Base-by-base conservation (phyloP, 2,888 invertebrate species). In the Isotomurus palustris region DNA sequence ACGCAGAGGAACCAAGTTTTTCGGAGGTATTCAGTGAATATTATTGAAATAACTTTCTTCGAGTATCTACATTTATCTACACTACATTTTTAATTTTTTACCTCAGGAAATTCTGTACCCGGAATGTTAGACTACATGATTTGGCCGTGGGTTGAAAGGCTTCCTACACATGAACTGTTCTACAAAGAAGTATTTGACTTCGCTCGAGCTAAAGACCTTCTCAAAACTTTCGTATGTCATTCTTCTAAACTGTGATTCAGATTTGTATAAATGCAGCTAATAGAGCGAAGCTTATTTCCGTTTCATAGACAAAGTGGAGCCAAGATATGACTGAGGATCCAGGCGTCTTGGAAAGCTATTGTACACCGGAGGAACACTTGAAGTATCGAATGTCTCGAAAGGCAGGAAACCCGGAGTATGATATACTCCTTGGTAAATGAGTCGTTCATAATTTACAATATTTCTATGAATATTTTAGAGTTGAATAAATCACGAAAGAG, bases 71-170 rank as follows among this genome's bases (percentile, higher is more conserved):
- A 10, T 32, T 32, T 32, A 10, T 8, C 8, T 32, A 10, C 8
- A 32, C 14, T 32, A 32, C 32, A 10, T 32, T 32, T 8, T 32
- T 32, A 8, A 14, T 32, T 32, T 10, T 32, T 10, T 32, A 10
- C 14, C 8, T 8, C 32, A 60, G 60, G 65, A 70, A 87, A 88
- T 0, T 76, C 77, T 51, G 80, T 81, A 56, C 87, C 89, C 1
- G 88, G 88, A 44, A 82, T 87, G 80, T 76, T 89, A 51, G 90
- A 91, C 74, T 86, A 84, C 68, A 87, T 89, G 80, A 83, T 90
- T 66, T 90, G 88, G 88, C 90, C 90, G 2, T 90, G 88, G 85
- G 82, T 87, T 71, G 90, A 90, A 74, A 78, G 85, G 69, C 72
- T 84, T 0, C 78, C 81, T 62, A 72, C 87, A 40, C 76, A 88